These are phyloP conservation scores for Poecilia velifera DNA, from an alignment of 2,797 vertebrate genomes.

Conservation along the genomic window DNA sequence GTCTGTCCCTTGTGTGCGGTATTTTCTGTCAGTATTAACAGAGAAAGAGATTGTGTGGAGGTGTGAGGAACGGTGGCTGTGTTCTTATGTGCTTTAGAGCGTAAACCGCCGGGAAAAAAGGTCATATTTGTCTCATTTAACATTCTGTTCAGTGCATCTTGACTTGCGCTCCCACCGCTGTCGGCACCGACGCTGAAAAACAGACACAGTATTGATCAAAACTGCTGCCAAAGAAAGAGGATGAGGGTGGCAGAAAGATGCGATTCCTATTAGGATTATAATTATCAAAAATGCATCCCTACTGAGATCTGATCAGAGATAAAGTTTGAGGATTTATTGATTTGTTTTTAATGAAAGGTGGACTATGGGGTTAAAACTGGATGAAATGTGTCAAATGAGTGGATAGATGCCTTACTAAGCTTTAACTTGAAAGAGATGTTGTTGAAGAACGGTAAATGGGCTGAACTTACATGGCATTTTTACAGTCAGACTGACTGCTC, in stretches of 20 bases:
- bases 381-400: not conserved
- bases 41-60: not conserved
- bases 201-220: not conserved
- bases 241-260: not conserved
- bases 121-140: not conserved
- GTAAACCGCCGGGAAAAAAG: not conserved
- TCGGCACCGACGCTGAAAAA: not conserved
- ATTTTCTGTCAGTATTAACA: not conserved
- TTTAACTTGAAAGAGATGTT: not conserved
- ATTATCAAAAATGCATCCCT: not conserved
- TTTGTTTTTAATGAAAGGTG: not conserved
- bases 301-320: not conserved
- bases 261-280: not conserved
- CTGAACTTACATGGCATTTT: too few species aligned
- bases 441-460: not conserved
- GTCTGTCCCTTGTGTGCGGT: not conserved
- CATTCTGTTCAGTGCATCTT: not conserved
- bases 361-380: not conserved
- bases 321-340: not conserved
- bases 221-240: not conserved
- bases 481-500: too few species aligned
- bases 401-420: not conserved
- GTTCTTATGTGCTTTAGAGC: not conserved
- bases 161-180: not conserved
- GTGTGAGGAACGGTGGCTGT: not conserved